phyloP scores from a whole-genome alignment of 2,113 vertebrate species.

The Bagarius yarrelli region DNA sequence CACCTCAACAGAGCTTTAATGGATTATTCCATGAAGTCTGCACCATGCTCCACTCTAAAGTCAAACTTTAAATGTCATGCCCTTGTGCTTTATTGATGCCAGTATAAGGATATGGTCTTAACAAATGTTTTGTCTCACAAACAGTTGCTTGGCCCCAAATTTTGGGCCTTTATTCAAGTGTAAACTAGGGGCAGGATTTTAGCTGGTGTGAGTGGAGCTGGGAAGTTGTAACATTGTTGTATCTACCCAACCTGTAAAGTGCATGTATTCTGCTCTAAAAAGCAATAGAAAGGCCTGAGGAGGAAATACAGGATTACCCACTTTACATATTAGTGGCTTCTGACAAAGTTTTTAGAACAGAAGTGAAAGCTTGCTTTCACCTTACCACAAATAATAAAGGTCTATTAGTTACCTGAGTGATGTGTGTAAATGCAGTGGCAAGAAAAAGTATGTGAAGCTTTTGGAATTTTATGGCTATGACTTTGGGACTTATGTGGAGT shows the following conservation, averaged over 20 bases:
- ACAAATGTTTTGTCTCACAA: slow-evolving; percentile 28
- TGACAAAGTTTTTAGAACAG: slow-evolving; percentile 13
- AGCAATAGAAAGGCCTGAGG: slow-evolving; percentile 6
- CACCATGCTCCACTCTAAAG: background rate
- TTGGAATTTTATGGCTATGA: too few relatives aligned
- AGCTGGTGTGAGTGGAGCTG: slow-evolving; percentile 7
- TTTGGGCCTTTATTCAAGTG: background rate
- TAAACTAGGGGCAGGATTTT: slow-evolving; percentile 26
- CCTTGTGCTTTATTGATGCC: slow-evolving; percentile 15
- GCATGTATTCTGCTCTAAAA: slow-evolving; percentile 22
- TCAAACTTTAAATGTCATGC: slow-evolving; percentile 12
- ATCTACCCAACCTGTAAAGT: slow-evolving; percentile 22
- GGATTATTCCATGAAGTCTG: background rate
- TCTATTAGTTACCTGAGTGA: slow-evolving; percentile 1
- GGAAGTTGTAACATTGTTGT: slow-evolving; percentile 42
- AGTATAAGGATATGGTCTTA: slow-evolving; percentile 25
- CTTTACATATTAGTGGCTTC: slow-evolving; percentile 15
- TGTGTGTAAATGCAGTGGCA: too few relatives aligned
- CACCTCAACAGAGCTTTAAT: background rate
- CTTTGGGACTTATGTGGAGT: too few relatives aligned
- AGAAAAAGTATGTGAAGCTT: too few relatives aligned
- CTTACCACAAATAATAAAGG: background rate
- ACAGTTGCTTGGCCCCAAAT: background rate
- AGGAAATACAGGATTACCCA: slow-evolving; percentile 32
- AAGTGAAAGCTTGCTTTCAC: background rate